Base-by-base conservation (phyloP, 2,797 vertebrate genomes). In the Neosilurus mollespiculum region DNA sequence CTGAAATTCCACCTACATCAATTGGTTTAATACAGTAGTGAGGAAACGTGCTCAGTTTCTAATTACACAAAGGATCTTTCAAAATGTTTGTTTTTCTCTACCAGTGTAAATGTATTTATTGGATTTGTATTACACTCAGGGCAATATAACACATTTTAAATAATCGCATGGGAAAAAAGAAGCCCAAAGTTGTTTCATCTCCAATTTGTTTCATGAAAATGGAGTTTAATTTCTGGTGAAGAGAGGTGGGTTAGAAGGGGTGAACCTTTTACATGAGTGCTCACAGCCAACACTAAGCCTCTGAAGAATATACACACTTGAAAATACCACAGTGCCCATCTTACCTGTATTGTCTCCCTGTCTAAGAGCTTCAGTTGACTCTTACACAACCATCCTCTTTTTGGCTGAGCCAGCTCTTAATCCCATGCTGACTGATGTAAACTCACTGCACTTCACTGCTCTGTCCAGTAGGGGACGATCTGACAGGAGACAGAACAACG, bases 401-500 rank as follows among this genome's bases (percentile, higher is more conserved):
- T 78, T 78, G 76, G 58, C 66, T 81, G 51, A 51, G 30, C 73
- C 18, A 16, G 12, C 15, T 72, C 26, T 69, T 53, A 30, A 58
- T 43, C 18, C 66, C 26, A 15, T 58, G 58, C 72, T 66, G 67
- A 79, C 81, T 88, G 81, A 86, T 59, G 58, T 72, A 80, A 79
- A 43, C 49, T 83, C 34, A 67, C n/a, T 81, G 78, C 75, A 81
- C 54, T 56, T 87, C 11, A 9, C 9, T 3, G 30, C 12, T 34
- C 0, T 0, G 43, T 67, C 84, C 92, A 90, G 83, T 84, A 91
- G 93, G 88, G 89, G 92, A 53, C 9, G 9, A 61, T 15, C 56
- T n/a, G 20, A 59, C 18, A 59, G 7, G 61, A 66, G 49, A 79
- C 4, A 10, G n/a, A 79, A 14, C 37, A 49, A 3, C 37, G 18